Evolutionary conservation across 1,140 invertebrate genomes (phyloP).

Genomic region (Drosophila yakuba): DNA sequence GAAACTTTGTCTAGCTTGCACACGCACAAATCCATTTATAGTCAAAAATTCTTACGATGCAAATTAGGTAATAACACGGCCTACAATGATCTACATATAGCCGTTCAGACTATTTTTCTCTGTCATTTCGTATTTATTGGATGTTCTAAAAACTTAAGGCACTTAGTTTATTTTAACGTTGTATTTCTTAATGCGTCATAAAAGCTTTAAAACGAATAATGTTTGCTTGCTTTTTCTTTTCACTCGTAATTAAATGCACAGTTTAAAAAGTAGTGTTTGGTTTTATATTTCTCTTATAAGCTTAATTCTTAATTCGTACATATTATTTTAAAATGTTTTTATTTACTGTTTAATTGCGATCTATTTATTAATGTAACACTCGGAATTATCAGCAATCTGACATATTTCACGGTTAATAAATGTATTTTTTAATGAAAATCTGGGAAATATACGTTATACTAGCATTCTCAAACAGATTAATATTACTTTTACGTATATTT

Average conservation of each 20-base stretch:
- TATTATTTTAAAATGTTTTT: background rate
- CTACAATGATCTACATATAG: no score
- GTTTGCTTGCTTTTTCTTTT: background rate
- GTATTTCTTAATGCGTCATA: no score
- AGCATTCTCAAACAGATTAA: background rate
- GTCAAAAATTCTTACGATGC: no score
- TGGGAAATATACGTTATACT: background rate
- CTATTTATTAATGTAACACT: background rate
- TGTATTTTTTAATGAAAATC: background rate
- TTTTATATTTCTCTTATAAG: background rate
- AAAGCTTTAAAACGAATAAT: background rate
- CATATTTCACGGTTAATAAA: background rate
- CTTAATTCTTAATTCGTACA: background rate
- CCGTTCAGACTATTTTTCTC: no score
- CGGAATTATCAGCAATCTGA: background rate
- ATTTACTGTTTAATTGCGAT: background rate
- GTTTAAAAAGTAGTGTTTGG: background rate
- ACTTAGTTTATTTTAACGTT: no score
- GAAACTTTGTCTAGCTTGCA: no score
- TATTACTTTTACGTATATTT: background rate
- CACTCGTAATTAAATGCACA: background rate
- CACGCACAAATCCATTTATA: no score
- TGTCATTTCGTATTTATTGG: no score
- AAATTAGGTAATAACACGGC: no score
- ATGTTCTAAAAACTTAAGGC: no score